These are phyloP conservation scores for Melipona bicolor DNA, from an alignment of 2,888 invertebrate genomes.

Conservation along the genomic window DNA sequence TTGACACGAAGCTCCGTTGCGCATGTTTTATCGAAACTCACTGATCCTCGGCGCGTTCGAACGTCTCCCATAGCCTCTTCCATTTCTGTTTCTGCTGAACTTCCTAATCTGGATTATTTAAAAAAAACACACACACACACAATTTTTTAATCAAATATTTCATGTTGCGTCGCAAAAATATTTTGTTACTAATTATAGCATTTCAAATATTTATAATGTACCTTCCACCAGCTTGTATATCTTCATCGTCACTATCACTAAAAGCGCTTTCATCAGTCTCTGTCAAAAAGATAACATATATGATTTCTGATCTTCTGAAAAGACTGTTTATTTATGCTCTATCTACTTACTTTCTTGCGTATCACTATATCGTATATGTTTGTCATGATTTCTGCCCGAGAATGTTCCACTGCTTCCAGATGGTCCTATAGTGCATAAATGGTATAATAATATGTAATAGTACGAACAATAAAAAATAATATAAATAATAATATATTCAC, in stretches of 20 bases:
- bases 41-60: slow-evolving; percentile 72
- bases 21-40: slow-evolving; percentile 74
- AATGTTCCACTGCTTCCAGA: slow-evolving; percentile 72
- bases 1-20: slow-evolving; percentile 86
- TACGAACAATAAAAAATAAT: too few species aligned
- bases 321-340: slow-evolving; percentile 8
- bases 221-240: slow-evolving; percentile 70
- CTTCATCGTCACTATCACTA: slow-evolving; percentile 83
- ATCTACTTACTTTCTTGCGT: slow-evolving; percentile 75
- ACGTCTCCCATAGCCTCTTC: slow-evolving; percentile 80
- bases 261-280: slow-evolving; percentile 80
- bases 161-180: background rate
- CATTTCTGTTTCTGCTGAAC: slow-evolving; percentile 80
- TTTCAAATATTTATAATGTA: slow-evolving; percentile 15
- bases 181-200: background rate
- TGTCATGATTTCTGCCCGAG: slow-evolving; percentile 73
- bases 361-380: slow-evolving; percentile 61
- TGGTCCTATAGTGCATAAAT: slow-evolving; percentile 69
- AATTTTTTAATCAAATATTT: background rate
- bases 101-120: slow-evolving; percentile 74
- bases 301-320: slow-evolving; percentile 23
- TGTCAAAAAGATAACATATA: slow-evolving; percentile 51
- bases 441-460: too few species aligned
- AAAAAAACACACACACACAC: background rate
- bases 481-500: slow-evolving; percentile 59